Base-by-base conservation (phyloP, 2,113 vertebrate species). In the Tautogolabrus adspersus region DNA sequence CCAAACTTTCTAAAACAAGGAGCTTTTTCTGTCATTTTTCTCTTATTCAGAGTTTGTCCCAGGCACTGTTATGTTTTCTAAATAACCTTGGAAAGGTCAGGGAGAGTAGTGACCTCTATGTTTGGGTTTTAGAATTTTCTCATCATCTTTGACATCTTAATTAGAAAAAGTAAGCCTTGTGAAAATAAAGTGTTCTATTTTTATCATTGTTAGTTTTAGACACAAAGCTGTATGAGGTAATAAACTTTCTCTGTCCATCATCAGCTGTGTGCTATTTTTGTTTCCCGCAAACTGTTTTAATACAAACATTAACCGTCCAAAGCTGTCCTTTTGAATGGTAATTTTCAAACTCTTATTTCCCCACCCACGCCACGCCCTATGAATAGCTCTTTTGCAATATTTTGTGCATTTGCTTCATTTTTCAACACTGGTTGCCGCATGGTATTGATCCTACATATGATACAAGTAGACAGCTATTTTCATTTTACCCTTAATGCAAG, bases 141-240 rank as follows among this genome's bases (percentile, higher is more conserved):
- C 62, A 73, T 54, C 38, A 47, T 66, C 23, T 11, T 26, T 37
- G 42, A 44, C 34, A 37, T 54, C 30, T 47, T 64, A 64, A 65
- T 65, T 65, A 70, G 38, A 66, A 42, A 66, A 55, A 44, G 3
- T 18, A 49, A 67, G 6, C 13, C 49, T 18, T 16, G 1, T n/a
- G 3, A 60, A 59, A 66, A 72, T 34, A 65, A 42, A 72, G 15
- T 5, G 47, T 22, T 23, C 0, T 49, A 52, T 52, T 9, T 4
- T 38, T n/a, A 16, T 42, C 19, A 44, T 67, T 55, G 49, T 70
- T 69, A n/a, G n/a, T 57, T 37, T 63, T 23, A 19, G 15, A 2
- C 11, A 51, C 30, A 57, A 5, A 23, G n/a, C 38, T 34, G 5
- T 16, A 21, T 52, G 10, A 59, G 21, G 46, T 4, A 49, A 19